phyloP scores from a whole-genome alignment of 35 echinoderm and acorn worm species.

The Heliocidaris tuberculata region DNA sequence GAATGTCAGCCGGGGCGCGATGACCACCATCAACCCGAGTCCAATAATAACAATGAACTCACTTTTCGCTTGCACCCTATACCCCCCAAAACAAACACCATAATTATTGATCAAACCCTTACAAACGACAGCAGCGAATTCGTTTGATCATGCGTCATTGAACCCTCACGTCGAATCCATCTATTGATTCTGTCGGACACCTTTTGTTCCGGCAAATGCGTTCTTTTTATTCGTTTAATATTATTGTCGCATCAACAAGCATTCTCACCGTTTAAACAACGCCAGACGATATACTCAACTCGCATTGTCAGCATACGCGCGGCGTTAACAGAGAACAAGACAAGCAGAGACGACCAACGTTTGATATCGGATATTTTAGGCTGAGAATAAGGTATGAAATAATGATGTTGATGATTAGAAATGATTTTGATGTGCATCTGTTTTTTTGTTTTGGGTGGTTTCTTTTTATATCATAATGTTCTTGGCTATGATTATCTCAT shows the following conservation, averaged over 20 bases:
- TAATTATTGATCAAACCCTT: background rate
- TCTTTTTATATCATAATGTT: too few relatives aligned
- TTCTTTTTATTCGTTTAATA: background rate
- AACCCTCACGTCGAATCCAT: background rate
- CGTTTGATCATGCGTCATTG: background rate
- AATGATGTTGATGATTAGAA: too few relatives aligned
- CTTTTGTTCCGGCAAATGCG: background rate
- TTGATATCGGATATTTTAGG: too few relatives aligned
- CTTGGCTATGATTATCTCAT: too few relatives aligned
- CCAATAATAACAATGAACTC: background rate
- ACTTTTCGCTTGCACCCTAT: background rate
- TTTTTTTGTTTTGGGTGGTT: too few relatives aligned
- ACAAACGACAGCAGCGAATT: background rate
- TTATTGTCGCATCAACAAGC: background rate
- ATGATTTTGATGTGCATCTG: too few relatives aligned
- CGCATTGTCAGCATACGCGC: background rate
- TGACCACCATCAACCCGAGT: background rate
- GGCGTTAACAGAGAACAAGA: background rate
- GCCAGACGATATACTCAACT: background rate
- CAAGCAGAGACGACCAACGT: too few relatives aligned
- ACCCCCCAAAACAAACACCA: background rate
- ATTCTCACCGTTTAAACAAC: background rate
- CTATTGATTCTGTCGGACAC: background rate
- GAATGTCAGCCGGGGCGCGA: too few relatives aligned
- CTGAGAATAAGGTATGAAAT: too few relatives aligned